Evolutionary conservation across 2,113 vertebrate genomes (phyloP), one percentile per base, ranked within the genome.

Genomic region (Dolichallabes microphthalmus): DNA sequence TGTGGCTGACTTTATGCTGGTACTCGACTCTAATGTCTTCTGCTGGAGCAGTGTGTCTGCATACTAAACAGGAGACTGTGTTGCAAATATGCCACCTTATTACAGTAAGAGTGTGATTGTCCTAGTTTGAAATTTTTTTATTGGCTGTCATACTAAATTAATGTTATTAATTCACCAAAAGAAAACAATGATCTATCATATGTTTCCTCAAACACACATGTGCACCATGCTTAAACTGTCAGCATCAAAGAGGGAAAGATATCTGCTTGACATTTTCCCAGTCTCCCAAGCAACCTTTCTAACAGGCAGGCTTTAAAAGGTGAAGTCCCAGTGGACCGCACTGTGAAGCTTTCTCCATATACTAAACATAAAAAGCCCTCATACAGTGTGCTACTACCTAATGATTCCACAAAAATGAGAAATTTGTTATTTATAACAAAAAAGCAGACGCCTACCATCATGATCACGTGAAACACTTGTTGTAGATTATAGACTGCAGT

Each of bases 251-350:
- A 75, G 85, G 52, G 32, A 88, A 85, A 66, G 79, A 86, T 80
- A 85, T 71, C 50, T 90, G 85, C 82, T 77, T 92, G 91, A 94
- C 91, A 92, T 93, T 94, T 89, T 91, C 89, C 84, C 83, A 91
- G 92, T 91, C 91, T 93, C 93, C 85, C 81, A 91, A 91, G 92
- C 92, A 93, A 92, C 92, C 88, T 90, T 89, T 83, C 83, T 87
- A 86, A 90, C 86, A 71, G 83, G 87, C 87, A 87, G 86, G 85
- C 85, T 88, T 89, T 76, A 88, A 91, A 94, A 94, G 92, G 92
- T 94, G 91, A 94, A 93, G 90, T 91, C 91, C 92, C 92, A 86
- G 81, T 91, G 88, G 93, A 87, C 83, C 45, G 57, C 74, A 80
- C 85, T 83, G 86, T 52, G 69, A 57, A 30, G 22, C 82, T 90